Evolutionary conservation across 2,113 vertebrate genomes (phyloP).

Genomic region (Poeciliopsis retropinna): DNA sequence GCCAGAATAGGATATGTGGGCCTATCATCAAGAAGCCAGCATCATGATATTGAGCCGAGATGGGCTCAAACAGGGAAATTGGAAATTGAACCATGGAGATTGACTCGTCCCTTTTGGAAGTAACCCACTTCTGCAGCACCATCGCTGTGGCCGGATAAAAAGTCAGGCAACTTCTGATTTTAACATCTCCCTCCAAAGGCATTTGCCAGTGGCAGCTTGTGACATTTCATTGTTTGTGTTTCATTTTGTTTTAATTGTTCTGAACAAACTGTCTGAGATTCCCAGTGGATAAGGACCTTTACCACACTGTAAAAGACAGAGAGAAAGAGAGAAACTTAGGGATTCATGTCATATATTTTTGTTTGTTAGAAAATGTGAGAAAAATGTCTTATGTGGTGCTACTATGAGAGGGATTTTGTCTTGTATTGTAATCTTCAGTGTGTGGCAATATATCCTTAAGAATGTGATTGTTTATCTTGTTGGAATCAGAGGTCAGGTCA

Average conservation of each 20-base stretch:
- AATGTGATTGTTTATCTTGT: not conserved
- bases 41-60: conserved; percentile 68
- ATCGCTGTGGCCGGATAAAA: conserved; percentile 34
- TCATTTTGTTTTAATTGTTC: conserved; percentile 36
- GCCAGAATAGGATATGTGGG: conserved; percentile 68
- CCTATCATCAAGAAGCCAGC: conserved; percentile 57
- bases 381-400: conserved; percentile 7
- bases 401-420: not conserved
- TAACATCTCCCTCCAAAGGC: conserved; percentile 51
- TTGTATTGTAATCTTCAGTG: not conserved
- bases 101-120: conserved; percentile 50
- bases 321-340: not conserved
- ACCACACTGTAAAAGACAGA: not conserved
- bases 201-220: conserved; percentile 31
- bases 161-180: conserved; percentile 41
- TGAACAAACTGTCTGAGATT: not conserved
- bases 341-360: not conserved
- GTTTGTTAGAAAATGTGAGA: not conserved
- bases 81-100: conserved; percentile 75
- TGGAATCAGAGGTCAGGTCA: not conserved
- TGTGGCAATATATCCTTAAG: not conserved
- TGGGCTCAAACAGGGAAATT: conserved; percentile 72
- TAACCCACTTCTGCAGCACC: conserved; percentile 20
- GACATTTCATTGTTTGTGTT: conserved; percentile 58
- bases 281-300: not conserved